A percentile compares a stretch with the other conserved stretches of the same genome.
phyloP scores from a whole-genome alignment of 2,888 invertebrate species.

The Spicauda simplicius region DNA sequence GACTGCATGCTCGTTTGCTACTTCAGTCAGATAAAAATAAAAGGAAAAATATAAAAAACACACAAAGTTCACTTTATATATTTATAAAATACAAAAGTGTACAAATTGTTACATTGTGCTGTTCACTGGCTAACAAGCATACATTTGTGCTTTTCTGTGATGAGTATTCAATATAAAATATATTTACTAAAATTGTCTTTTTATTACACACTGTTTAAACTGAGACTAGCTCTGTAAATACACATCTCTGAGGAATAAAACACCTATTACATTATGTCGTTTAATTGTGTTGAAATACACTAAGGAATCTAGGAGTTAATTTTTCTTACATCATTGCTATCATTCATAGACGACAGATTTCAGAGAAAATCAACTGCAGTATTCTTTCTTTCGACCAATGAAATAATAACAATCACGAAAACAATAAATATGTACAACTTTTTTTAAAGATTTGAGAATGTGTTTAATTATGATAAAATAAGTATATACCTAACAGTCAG shows the following conservation, averaged over 20 bases:
- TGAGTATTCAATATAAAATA: conserved; percentile 30
- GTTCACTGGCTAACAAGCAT: conserved; percentile 40
- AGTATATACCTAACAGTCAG: too few species aligned
- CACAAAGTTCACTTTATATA: conserved; percentile 67
- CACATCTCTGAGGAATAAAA: not conserved
- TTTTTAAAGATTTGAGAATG: too few species aligned
- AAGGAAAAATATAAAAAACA: conserved; percentile 38
- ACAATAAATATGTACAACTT: too few species aligned
- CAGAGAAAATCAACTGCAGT: too few species aligned
- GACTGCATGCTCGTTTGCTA: too few species aligned
- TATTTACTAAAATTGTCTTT: conserved; percentile 17
- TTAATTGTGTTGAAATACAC: not conserved
- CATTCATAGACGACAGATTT: too few species aligned
- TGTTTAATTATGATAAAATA: too few species aligned
- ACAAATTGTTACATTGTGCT: conserved; percentile 56
- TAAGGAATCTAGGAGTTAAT: not conserved
- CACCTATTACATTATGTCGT: not conserved
- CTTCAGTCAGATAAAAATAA: too few species aligned
- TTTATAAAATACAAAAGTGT: conserved; percentile 78
- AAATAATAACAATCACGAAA: too few species aligned
- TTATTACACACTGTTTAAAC: conserved; percentile 1
- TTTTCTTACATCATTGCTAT: too few species aligned
- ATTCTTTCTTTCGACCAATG: too few species aligned
- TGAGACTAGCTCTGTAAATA: conserved; percentile 29
- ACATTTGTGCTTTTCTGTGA: conserved; percentile 59